Evolutionary conservation across 2,888 invertebrate species (phyloP), one percentile per base, ranked within the genome.

Genomic region (Phengaris alcon): DNA sequence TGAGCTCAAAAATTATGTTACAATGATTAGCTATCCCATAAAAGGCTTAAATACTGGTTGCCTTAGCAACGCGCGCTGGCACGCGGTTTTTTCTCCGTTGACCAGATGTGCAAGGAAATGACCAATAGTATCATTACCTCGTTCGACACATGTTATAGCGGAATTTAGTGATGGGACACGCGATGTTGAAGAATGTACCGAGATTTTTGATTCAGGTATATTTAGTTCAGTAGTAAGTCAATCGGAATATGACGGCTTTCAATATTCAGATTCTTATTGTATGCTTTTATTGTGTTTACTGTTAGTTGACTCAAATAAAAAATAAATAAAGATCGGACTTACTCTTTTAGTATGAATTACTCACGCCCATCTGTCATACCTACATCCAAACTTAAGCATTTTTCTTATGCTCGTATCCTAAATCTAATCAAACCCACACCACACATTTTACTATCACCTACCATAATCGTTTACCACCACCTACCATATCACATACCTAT

Each of bases 31-130:
- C 22, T 52, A 54, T 72, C 35, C 72, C 72, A 54, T 72, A 52
- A 52, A 22, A 22, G 51, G 52, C 6, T 5, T 54, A 46, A 69
- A 48, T 12, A 74, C 64, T 59, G 77, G 81, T 84, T 82, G 82
- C 83, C 82, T 84, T 54, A 84, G 78, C 80, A 78, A 77, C 79
- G 77, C 79, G 80, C 80, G 80, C 84, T 79, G 87, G 87, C 83
- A 87, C 88, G 88, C 81, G 85, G 87, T 87, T 91, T 90, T 89
- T 90, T 88, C 83, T 83, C 82, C 82, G 84, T 86, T 84, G 85
- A 82, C 82, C 81, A 79, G 79, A 78, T 79, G 78, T 79, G 78
- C 81, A 75, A 86, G 87, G 86, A 87, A 87, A 86, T 85, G 81
- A 78, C 77, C 78, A 78, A 82, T 73, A 78, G 76, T 80, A 79